Evolutionary conservation across 2,888 invertebrate species (phyloP), one percentile per base, ranked within the genome.

Genomic region (Nomada ruficornis): DNA sequence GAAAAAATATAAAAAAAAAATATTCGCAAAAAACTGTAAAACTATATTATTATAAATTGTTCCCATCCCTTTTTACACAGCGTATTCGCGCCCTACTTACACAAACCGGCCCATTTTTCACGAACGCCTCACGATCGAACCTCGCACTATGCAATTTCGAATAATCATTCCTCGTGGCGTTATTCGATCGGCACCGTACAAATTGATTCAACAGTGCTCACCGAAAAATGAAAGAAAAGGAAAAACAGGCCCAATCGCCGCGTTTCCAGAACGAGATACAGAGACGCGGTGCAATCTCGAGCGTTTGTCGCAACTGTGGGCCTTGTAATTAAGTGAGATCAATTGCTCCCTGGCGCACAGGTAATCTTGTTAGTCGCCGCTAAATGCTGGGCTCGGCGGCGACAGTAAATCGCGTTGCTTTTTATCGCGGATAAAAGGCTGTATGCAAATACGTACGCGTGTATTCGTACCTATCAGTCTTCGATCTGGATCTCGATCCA

Each of bases 251-350:
- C 11, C 36, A 20, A 50, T 62, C 26, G 18, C 42, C 15, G 44
- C 3, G 80, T 62, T 63, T 70, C 60, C 65, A 44, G 74, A 65
- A 36, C 36, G 44, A 59, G 68, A 76, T 65, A 62, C 79, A 15
- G 42, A 13, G 50, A 47, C 42, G n/a, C 29, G 52, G 50, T 64
- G 68, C 71, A 78, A 83, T 83, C 83, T 78, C 74, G 71, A 72
- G 71, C 74, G 83, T 83, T 78, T 76, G 83, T 83, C 83, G 72
- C 75, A 71, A 79, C 65, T 60, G 79, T 52, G 29, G 62, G 42
- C 23, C 71, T 71, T 69, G 83, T 84, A 84, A 84, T 84, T 84
- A 84, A 84, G 84, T 74, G 84, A 84, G 84, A 84, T 84, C 84
- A 84, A 84, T 84, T 84, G 81, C 84, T 77, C 52, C 36, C 10